A percentile compares a stretch with the other conserved stretches of the same genome.
phyloP scores from a whole-genome alignment of 2,888 invertebrate species.

The Nudaria mundana region DNA sequence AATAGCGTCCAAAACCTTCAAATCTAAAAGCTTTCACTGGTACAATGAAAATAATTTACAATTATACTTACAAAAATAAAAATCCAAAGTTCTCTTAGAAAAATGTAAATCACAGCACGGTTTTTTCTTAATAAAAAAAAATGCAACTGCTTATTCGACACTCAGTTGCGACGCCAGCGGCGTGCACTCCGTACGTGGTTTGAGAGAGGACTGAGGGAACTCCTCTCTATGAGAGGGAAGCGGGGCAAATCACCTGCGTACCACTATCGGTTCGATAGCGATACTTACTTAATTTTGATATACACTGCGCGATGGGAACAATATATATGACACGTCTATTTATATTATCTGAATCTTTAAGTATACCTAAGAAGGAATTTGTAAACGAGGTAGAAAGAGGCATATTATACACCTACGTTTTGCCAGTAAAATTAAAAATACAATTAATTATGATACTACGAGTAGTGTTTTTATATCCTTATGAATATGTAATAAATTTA shows the following conservation, averaged over 20 bases:
- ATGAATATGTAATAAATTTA: no score
- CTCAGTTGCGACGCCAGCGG: slow-evolving; percentile 42
- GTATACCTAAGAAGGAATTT: no score
- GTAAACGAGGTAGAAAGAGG: no score
- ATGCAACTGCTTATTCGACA: slow-evolving; percentile 52
- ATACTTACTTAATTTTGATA: slow-evolving; percentile 46
- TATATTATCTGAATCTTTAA: no score
- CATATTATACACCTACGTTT: no score
- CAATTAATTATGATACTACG: no score
- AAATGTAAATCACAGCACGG: slow-evolving; percentile 64
- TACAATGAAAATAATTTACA: slow-evolving; percentile 26
- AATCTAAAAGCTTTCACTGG: slow-evolving; percentile 50
- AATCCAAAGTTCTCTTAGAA: slow-evolving; percentile 58
- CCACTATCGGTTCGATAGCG: slow-evolving; percentile 32
- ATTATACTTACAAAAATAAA: slow-evolving; percentile 59
- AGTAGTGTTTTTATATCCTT: no score
- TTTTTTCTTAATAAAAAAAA: slow-evolving; percentile 55
- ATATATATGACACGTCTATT: no score
- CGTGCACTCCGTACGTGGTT: slow-evolving; percentile 44
- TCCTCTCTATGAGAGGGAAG: slow-evolving; percentile 60
- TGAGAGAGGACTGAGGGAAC: slow-evolving; percentile 64
- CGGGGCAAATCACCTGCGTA: slow-evolving; percentile 56
- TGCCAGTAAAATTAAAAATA: no score
- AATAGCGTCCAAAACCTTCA: slow-evolving; percentile 33
- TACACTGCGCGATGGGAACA: slow-evolving; percentile 56